Evolutionary conservation across 2,888 invertebrate species (phyloP), one percentile per base, ranked within the genome.

Genomic region (Hirtodrosophila duncani): DNA sequence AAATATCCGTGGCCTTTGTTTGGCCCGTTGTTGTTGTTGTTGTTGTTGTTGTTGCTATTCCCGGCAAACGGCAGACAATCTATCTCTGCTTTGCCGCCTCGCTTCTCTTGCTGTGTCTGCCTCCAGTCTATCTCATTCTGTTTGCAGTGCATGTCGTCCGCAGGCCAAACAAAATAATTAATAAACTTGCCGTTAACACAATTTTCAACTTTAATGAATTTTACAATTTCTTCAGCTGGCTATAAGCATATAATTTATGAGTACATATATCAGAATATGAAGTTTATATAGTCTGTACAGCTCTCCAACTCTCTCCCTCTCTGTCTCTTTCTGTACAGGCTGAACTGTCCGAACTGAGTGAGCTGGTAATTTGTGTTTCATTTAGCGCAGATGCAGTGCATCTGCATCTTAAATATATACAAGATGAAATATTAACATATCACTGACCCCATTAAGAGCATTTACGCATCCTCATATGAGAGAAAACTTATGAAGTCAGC

Each of bases 151-250:
- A 13, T 11, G 0, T 34, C 3, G 31, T 49, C 52, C 67, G 42
- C 26, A 49, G 64, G 56, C 37, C 29, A 61, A 66, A 49, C 42
- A 57, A 70, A 75, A 75, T 79, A 75, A 79, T 75, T 72, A 72
- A 67, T 67, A 50, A 58, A 37, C 71, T 57, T 50, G 31, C 55
- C 60, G 49, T 70, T 67, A 62, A 67, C 70, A 70, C 64, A 74
- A 62, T 60, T 67, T 67, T n/a, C 39, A 49, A 53, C 50, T 60
- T 63, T 49, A 52, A 60, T 67, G 41, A 57, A 63, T 61, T 74
- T 64, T 53, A 44, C 74, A 48, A 37, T 45, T 23, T n/a, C n/a
- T n/a, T n/a, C n/a, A 49, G 38, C 50, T 48, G 48, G 31, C 44
- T 33, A 56, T 53, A 34, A 55, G 23, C 43, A 61, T 49, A 62